A percentile compares a stretch with the other conserved stretches of the same genome.
These are phyloP conservation scores for Mormyrus iriodes DNA, from an alignment of 2,113 vertebrate species.

Conservation along the genomic window DNA sequence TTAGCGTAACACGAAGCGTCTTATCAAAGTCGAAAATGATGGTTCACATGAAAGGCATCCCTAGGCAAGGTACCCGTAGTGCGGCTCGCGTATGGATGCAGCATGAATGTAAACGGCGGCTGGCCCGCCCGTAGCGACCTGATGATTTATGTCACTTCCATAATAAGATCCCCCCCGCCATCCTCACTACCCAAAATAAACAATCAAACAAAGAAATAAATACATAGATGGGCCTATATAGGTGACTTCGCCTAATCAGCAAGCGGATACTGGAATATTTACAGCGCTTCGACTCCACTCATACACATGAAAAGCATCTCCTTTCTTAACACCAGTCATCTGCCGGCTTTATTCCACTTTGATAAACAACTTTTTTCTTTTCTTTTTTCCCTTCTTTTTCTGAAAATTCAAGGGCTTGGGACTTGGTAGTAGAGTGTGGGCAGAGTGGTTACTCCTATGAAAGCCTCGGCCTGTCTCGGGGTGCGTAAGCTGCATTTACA, in stretches of 20 bases:
- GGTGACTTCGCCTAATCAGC: background rate
- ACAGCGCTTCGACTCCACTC: background rate
- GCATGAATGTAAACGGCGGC: background rate
- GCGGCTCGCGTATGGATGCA: background rate
- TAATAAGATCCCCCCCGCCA: background rate
- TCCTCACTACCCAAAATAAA: background rate
- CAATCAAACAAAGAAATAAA: background rate
- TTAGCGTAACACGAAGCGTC: background rate
- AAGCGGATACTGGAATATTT: background rate
- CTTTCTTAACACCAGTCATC: background rate
- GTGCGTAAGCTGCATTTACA: background rate
- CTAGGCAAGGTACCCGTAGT: background rate
- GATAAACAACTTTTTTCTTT: background rate
- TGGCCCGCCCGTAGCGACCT: background rate
- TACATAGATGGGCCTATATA: background rate
- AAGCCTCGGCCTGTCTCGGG: background rate
- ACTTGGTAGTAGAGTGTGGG: background rate
- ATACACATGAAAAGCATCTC: background rate
- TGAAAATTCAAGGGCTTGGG: background rate
- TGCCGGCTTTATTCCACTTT: background rate
- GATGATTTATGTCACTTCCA: background rate
- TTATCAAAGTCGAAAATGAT: slow-evolving; percentile 4
- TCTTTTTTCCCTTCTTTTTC: background rate
- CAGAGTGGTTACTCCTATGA: background rate
- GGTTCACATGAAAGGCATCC: background rate